Evolutionary conservation across 2,113 vertebrate genomes (phyloP), one percentile per base, ranked within the genome.

Genomic region (Sardina pilchardus): DNA sequence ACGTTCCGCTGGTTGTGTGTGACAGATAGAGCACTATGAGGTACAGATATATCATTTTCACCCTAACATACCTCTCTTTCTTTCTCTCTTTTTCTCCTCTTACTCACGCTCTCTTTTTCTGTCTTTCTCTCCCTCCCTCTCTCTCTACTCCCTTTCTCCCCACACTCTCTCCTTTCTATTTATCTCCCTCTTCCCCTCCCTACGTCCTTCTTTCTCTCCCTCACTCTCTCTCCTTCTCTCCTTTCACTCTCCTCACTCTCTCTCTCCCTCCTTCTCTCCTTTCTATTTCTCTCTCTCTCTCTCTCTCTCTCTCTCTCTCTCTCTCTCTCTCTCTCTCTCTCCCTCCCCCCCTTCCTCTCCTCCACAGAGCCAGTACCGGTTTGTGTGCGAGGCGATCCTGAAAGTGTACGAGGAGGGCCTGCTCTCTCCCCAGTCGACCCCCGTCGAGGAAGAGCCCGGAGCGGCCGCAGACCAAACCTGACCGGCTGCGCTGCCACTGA

Each of bases 341-440:
- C n/a, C 7, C 21, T 63, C 24, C 5, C 59, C 26, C 30, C 39
- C 21, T 53, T 21, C n/a, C 14, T 19, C 0, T 78, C 47, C 44
- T 71, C 36, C 24, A 26, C 88, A 90, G 89, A 90, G 89, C 83
- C 89, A 90, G 83, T 90, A 89, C 80, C 83, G 88, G 42, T 90
- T 90, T 82, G 89, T 90, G 39, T 90, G 89, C 21, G 89, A 90
- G 71, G 89, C 89, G 26, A 90, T 90, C 48, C 85, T 90, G 59
- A 87, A 82, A 83, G 89, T 90, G 82, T 89, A 89, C 75, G 84
- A 89, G 6, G 88, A 90, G 44, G 89, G 86, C 71, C 45, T 87
- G 4, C 83, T 90, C 63, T 87, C 83, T 82, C 88, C 85, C 0
- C 84, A 43, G 81, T 44, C 86, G 17, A 43, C n/a, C 63, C 63